phyloP scores from a whole-genome alignment of 2,797 vertebrate species.

The Hapalemur alaotrensis region DNA sequence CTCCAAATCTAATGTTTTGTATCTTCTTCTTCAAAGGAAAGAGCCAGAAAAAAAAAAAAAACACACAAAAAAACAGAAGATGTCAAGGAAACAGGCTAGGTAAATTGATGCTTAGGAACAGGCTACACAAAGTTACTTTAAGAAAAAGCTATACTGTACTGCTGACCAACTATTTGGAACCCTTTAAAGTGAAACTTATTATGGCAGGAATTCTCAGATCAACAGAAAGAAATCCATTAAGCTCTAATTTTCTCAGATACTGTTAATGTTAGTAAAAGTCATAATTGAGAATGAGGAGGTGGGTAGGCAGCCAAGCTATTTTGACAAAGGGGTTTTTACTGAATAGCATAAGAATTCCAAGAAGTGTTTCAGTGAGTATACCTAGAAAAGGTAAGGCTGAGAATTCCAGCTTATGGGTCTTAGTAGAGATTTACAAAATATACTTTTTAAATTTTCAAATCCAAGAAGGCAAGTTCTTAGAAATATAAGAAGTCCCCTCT shows the following conservation, averaged over 20 bases:
- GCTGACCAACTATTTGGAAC: slow-evolving; percentile 62
- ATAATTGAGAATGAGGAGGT: slow-evolving; percentile 49
- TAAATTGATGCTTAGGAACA: slow-evolving; percentile 68
- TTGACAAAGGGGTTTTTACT: neutral
- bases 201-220: slow-evolving; percentile 21
- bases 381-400: neutral
- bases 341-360: slow-evolving; percentile 36
- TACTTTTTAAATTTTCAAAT: neutral
- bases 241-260: slow-evolving; percentile 47
- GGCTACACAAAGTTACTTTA: slow-evolving; percentile 33
- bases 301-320: neutral
- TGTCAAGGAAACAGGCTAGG: slow-evolving; percentile 38
- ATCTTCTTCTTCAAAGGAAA: slow-evolving; percentile 71
- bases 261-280: slow-evolving; percentile 63
- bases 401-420: slow-evolving; percentile 15
- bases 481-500: neutral
- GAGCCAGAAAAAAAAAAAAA: slow-evolving; percentile 27
- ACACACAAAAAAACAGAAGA: too few relatives aligned
- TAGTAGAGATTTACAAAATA: slow-evolving; percentile 26
- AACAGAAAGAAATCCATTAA: slow-evolving; percentile 51
- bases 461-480: slow-evolving; percentile 46
- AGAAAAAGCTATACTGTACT: neutral
- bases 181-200: slow-evolving; percentile 48
- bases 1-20: slow-evolving; percentile 38
- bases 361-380: slow-evolving; percentile 20